Evolutionary conservation across 2,888 invertebrate genomes (phyloP).

Genomic region (Latheticus oryzae): DNA sequence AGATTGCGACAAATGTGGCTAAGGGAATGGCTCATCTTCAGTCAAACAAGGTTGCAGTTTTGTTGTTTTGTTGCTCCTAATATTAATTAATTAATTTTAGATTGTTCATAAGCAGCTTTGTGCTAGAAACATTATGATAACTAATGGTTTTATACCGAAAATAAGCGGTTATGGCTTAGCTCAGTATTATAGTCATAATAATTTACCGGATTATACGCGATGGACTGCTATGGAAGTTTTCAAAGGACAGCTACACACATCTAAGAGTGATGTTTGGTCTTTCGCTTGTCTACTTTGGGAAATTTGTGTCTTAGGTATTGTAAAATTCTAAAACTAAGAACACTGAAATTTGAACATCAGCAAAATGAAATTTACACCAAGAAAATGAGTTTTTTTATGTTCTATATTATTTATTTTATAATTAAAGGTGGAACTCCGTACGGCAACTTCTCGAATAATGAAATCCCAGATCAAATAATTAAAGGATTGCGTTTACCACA

Average conservation of each 20-base stretch:
- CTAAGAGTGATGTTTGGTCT: constrained; percentile 85
- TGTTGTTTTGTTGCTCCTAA: no score
- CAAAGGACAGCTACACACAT: constrained; percentile 75
- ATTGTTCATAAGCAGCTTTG: constrained; percentile 81
- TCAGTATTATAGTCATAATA: constrained; percentile 72
- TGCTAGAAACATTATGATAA: constrained; percentile 77
- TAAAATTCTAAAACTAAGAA: no score
- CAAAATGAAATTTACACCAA: no score
- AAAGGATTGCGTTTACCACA: constrained; percentile 80
- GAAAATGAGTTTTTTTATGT: constrained; percentile 8
- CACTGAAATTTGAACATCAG: no score
- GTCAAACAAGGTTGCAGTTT: constrained; percentile 69
- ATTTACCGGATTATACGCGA: constrained; percentile 79
- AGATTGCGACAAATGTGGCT: constrained; percentile 75
- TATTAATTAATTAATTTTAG: constrained; percentile 52
- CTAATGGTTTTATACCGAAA: constrained; percentile 76
- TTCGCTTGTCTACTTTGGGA: constrained; percentile 88
- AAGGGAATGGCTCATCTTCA: constrained; percentile 79
- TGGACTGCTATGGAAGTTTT: constrained; percentile 86
- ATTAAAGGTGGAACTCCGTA: constrained; percentile 83
- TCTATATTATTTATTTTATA: constrained; percentile 8
- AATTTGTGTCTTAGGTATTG: constrained; percentile 76
- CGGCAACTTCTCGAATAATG: constrained; percentile 74
- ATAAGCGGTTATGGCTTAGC: constrained; percentile 81
- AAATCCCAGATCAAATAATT: constrained; percentile 75